These are phyloP conservation scores for Spea multiplicata DNA, from an alignment of 2,113 vertebrate genomes.

Conservation along the genomic window DNA sequence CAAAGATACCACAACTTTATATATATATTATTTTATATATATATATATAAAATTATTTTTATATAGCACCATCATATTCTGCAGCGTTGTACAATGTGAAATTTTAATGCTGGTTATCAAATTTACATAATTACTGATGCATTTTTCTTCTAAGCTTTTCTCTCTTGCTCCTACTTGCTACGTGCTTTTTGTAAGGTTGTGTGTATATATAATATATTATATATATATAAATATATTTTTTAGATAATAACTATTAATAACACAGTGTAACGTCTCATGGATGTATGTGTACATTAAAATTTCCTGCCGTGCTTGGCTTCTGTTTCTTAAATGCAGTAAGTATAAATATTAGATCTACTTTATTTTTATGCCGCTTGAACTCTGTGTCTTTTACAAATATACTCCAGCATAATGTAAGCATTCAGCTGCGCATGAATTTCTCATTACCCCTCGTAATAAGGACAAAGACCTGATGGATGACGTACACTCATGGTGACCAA, in stretches of 20 bases:
- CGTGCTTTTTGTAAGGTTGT: neutral
- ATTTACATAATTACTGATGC: neutral
- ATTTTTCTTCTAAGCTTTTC: conserved; percentile 12
- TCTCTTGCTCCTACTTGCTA: neutral
- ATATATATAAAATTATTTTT: too few species aligned
- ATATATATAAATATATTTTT: conserved; percentile 4
- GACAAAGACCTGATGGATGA: neutral
- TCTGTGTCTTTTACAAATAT: conserved; percentile 19
- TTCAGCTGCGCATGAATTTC: neutral
- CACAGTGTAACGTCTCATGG: conserved; percentile 28
- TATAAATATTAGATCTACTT: conserved; percentile 40
- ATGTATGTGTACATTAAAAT: conserved; percentile 25
- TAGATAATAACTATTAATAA: conserved; percentile 20
- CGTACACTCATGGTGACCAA: neutral
- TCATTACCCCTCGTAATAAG: conserved; percentile 20
- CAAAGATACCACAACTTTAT: neutral
- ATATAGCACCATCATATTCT: too few species aligned
- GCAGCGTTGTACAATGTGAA: too few species aligned
- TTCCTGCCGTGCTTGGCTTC: conserved; percentile 36
- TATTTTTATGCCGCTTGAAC: conserved; percentile 15
- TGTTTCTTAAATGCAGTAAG: conserved; percentile 23
- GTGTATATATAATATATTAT: too few species aligned
- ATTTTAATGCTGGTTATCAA: too few species aligned
- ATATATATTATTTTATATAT: too few species aligned
- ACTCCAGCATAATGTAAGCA: conserved; percentile 17